Evolutionary conservation across 2,113 vertebrate species (phyloP), one percentile per base, ranked within the genome.

Genomic region (Eira barbara): DNA sequence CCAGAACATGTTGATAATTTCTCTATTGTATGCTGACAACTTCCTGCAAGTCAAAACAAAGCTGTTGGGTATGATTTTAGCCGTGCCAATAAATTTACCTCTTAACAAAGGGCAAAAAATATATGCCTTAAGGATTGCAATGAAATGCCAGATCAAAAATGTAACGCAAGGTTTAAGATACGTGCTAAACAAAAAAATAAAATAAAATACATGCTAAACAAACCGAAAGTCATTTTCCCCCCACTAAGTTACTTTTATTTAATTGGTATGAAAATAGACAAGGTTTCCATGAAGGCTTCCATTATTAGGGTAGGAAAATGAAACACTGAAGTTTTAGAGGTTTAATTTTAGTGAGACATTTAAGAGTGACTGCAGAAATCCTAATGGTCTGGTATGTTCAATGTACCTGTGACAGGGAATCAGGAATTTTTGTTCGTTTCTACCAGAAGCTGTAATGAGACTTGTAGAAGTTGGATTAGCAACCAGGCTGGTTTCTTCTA

Each of bases 301-400:
- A 17, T 67, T 6, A 55, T 23, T 73, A 81, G 15, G 25, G 8
- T 59, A 39, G 74, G 27, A 67, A 47, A 80, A 76, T 57, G 34
- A 92, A 93, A 57, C 79, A 63, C 34, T 90, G 3, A 52, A 27
- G 3, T 94, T 76, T 90, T 61, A 92, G 73, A 89, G 69, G 45
- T 82, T 96, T 82, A 85, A 69, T 82, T 95, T 94, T 67, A 91
- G 57, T 92, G 67, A 84, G 36, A 57, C 97, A 81, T 65, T 95
- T 96, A 83, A 84, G 55, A 65, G 82, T 79, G 39, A 92, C n/a
- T 47, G 7, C 11, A 55, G 47, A 89, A 73, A 82, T 86, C 31
- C 31, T 59, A 80, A 42, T 55, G 84, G 49, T 74, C 49, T 88
- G 31, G 39, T 93, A 39, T 61, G 29, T 93, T 86, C 27, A 59